Evolutionary conservation across 2,797 vertebrate genomes (phyloP).

Genomic region (Bradypus variegatus): DNA sequence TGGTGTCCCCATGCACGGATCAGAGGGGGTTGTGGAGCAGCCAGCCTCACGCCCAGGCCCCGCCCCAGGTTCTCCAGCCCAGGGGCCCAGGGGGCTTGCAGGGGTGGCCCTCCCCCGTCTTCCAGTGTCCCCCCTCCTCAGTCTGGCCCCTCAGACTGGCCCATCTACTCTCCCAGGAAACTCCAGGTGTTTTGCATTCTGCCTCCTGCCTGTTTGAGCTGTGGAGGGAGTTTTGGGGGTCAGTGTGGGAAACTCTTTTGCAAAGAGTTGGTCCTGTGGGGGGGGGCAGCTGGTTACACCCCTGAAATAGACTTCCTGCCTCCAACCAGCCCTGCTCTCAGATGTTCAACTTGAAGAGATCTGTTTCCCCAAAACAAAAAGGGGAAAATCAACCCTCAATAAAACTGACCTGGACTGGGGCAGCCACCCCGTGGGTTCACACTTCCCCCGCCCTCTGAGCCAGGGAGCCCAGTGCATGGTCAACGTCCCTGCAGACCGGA

Average conservation of each 20-base stretch:
- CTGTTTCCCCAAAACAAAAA: not conserved
- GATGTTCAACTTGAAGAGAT: not conserved
- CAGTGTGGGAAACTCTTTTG: not conserved
- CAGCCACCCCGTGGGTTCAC: not conserved
- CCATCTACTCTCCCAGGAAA: not conserved
- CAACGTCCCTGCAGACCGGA: too few species aligned
- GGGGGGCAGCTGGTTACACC: rapidly evolving
- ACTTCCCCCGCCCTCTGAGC: not conserved
- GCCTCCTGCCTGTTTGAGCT: not conserved
- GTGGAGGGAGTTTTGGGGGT: not conserved
- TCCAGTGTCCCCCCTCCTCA: not conserved
- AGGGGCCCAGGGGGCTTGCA: too few species aligned
- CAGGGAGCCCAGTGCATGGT: too few species aligned
- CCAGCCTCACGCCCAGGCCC: too few species aligned
- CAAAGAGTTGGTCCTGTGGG: not conserved
- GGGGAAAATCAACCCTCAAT: too few species aligned
- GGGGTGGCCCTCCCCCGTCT: too few species aligned
- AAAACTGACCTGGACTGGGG: not conserved
- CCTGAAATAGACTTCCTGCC: not conserved
- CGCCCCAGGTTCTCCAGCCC: too few species aligned
- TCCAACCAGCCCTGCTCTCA: not conserved
- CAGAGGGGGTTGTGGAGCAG: not conserved
- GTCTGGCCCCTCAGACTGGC: not conserved
- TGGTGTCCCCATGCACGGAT: too few species aligned
- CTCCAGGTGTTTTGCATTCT: not conserved